phyloP scores from a whole-genome alignment of 37 sponge, comb jelly and placozoan genomes.

The Halichondria panicea region DNA sequence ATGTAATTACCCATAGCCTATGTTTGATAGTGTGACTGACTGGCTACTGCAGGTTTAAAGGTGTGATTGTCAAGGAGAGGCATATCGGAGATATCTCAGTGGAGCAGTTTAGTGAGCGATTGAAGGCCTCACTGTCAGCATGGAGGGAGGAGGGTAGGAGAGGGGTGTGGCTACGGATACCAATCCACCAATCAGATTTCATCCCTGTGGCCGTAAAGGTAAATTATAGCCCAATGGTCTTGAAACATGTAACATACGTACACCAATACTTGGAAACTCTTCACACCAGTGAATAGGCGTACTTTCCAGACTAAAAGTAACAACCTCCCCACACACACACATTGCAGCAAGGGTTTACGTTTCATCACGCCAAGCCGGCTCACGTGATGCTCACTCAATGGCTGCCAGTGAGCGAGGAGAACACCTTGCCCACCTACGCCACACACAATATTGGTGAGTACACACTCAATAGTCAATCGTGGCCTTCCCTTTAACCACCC shows the following conservation, averaged over 20 bases:
- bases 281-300: too few relatives aligned
- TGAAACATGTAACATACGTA: background rate
- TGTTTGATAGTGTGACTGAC: background rate
- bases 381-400: slow-evolving; percentile 77
- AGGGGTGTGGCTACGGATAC: slow-evolving; percentile 80
- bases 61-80: slow-evolving; percentile 40
- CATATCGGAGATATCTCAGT: slow-evolving; percentile 44
- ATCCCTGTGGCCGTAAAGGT: slow-evolving; percentile 75
- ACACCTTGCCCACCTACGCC: slow-evolving; percentile 78
- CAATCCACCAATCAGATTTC: slow-evolving; percentile 38
- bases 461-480: too few relatives aligned
- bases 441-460: slow-evolving; percentile 70
- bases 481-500: too few relatives aligned
- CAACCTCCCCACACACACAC: too few relatives aligned
- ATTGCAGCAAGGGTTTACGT: slow-evolving; percentile 78
- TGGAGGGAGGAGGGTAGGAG: slow-evolving; percentile 67
- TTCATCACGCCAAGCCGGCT: slow-evolving; percentile 78
- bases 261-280: too few relatives aligned
- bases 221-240: background rate
- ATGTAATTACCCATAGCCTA: background rate
- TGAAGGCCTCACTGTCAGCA: slow-evolving; percentile 52
- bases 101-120: slow-evolving; percentile 28
- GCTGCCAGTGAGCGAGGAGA: slow-evolving; percentile 66
- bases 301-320: too few relatives aligned
- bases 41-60: slow-evolving; percentile 65